These are phyloP conservation scores for Octodon degus DNA, from an alignment of 2,113 vertebrate species.

Conservation along the genomic window DNA sequence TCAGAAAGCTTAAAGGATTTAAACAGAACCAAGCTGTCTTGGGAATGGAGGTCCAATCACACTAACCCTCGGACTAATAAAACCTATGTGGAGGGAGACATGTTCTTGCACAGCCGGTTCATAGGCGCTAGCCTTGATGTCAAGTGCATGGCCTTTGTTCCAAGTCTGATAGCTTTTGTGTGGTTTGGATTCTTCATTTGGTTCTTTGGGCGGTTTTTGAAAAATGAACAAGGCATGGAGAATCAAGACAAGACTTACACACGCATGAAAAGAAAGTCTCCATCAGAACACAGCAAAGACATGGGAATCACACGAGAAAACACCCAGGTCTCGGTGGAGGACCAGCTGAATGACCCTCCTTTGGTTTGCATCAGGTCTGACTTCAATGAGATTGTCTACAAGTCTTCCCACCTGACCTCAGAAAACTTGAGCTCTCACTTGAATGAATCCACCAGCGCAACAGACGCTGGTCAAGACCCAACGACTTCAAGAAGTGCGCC, in stretches of 20 bases:
- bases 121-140: constrained; percentile 93
- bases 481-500: constrained; percentile 79
- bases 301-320: constrained; percentile 94
- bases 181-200: constrained; percentile 97
- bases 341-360: constrained; percentile 89
- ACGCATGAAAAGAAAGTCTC: constrained; percentile 96
- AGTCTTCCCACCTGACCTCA: constrained; percentile 87
- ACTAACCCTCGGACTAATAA: constrained; percentile 91
- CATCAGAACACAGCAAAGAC: constrained; percentile 92
- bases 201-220: constrained; percentile 96
- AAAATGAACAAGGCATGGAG: constrained; percentile 94
- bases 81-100: constrained; percentile 92
- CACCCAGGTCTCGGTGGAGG: constrained; percentile 88
- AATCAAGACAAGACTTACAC: constrained; percentile 95
- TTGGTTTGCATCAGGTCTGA: constrained; percentile 91
- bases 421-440: constrained; percentile 88
- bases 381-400: constrained; percentile 89
- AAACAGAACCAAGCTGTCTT: constrained; percentile 95
- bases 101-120: constrained; percentile 97
- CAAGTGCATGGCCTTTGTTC: constrained; percentile 97
- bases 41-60: constrained; percentile 94
- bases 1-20: constrained; percentile 93
- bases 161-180: constrained; percentile 94
- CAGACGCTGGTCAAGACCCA: constrained; percentile 81
- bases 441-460: constrained; percentile 81